Evolutionary conservation across 2,797 vertebrate genomes (phyloP), one percentile per base, ranked within the genome.

Genomic region (Gila robusta): DNA sequence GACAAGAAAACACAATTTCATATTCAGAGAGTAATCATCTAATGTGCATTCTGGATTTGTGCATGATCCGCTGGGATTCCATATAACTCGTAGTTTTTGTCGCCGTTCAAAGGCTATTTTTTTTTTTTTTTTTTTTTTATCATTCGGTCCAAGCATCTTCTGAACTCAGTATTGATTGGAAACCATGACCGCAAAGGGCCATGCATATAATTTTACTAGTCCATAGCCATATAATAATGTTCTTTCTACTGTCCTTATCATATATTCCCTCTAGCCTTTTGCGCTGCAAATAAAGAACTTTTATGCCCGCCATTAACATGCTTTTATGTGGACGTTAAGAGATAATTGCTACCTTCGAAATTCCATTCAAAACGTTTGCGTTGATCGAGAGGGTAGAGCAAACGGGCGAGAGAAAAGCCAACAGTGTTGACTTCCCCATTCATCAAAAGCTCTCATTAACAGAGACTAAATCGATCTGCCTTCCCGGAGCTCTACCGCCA

Each of bases 381-480:
- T 83, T 88, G 87, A 86, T 86, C 56, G 70, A 88, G 88, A 89
- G 87, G 82, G 85, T 84, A 88, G 80, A 85, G 77, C 74, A 70
- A 64, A n/a, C 7, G 52, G 92, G 86, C 19, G 28, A 71, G 39
- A 76, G 72, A 82, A 82, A 88, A 84, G 88, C 88, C 91, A 90
- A 89, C 87, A 80, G 87, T 90, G 91, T 87, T 91, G 93, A 91
- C 93, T 94, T 89, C 84, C 87, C 87, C 92, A 95, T 94, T 94
- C 91, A 94, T 94, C 93, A 95, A 91, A 93, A 85, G 87, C 87
- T 86, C 91, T 93, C 90, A 90, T 92, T 90, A 92, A 92, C 92
- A 90, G 89, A 94, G 94, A 94, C 91, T 91, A 91, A 94, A 96
- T 96, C 93, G 94, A 96, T 95, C 90, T 81, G 83, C 88, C 81